Conservation (phyloP, 2,888 invertebrate species). For the Dorcus parallelipipedus region DNA sequence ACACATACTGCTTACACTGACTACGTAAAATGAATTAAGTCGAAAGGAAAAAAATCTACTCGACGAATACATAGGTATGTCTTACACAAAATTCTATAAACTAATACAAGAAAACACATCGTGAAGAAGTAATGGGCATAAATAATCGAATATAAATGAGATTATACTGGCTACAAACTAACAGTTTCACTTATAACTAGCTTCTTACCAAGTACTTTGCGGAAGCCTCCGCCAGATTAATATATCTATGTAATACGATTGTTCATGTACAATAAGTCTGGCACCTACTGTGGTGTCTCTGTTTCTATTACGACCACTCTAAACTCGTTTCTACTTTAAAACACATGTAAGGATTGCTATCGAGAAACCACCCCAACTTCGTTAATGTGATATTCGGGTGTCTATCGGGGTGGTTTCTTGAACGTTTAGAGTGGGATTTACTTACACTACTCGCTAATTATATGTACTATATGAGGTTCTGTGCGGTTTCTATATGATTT, state of each 20-base stretch:
- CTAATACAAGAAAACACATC: slow-evolving; percentile 6
- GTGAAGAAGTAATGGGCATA: background rate
- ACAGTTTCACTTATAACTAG: background rate
- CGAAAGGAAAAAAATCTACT: too few relatives aligned
- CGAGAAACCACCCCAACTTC: too few relatives aligned
- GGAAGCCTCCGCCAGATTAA: background rate
- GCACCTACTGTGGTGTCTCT: slow-evolving; percentile 28
- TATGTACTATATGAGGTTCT: slow-evolving; percentile 23
- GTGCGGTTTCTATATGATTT: slow-evolving; percentile 23
- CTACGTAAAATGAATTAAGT: too few relatives aligned
- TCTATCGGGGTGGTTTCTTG: background rate
- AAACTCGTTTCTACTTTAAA: background rate
- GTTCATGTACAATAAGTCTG: slow-evolving; percentile 22
- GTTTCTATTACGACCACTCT: slow-evolving; percentile 17
- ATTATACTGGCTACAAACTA: slow-evolving; percentile 7
- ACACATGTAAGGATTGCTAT: too few relatives aligned
- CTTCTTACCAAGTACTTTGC: background rate
- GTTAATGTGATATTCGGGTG: too few relatives aligned
- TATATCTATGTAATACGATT: slow-evolving; percentile 13
- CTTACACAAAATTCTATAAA: background rate
- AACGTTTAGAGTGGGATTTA: background rate
- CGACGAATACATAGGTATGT: background rate
- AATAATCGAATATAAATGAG: slow-evolving; percentile 15
- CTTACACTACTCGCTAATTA: background rate
- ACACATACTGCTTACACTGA: too few relatives aligned